phyloP scores from a whole-genome alignment of 2,888 invertebrate genomes.

The Ceriagrion tenellum region DNA sequence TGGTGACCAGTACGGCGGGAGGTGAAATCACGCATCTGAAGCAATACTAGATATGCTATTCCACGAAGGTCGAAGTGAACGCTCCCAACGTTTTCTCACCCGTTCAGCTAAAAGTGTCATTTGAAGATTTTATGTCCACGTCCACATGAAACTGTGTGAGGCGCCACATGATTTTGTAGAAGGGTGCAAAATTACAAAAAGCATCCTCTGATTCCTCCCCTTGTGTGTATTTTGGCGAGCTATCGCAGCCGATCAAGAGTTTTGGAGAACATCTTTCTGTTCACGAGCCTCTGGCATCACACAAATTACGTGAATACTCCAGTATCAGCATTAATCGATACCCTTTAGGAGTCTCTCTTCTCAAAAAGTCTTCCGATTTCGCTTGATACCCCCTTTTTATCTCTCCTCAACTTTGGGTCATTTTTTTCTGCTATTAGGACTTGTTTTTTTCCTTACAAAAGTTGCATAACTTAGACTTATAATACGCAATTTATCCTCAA shows the following conservation, averaged over 20 bases:
- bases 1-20: not conserved
- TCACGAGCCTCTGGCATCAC: not conserved
- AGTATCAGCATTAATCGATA: not conserved
- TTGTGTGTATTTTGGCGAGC: not conserved
- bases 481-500: slow-evolving; percentile 1
- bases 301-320: not conserved
- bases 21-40: not conserved
- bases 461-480: not conserved
- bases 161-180: no score
- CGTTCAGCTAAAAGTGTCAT: not conserved
- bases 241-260: not conserved
- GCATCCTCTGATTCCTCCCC: not conserved
- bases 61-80: not conserved
- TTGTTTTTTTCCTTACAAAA: slow-evolving; percentile 5
- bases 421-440: not conserved
- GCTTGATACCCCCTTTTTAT: not conserved
- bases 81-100: not conserved
- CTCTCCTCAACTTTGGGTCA: not conserved
- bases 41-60: not conserved
- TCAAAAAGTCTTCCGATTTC: not conserved
- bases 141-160: no score
- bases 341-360: not conserved
- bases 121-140: not conserved
- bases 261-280: not conserved
- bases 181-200: no score